phyloP scores from a whole-genome alignment of 2,888 invertebrate species.

The Perizoma affinitatum region DNA sequence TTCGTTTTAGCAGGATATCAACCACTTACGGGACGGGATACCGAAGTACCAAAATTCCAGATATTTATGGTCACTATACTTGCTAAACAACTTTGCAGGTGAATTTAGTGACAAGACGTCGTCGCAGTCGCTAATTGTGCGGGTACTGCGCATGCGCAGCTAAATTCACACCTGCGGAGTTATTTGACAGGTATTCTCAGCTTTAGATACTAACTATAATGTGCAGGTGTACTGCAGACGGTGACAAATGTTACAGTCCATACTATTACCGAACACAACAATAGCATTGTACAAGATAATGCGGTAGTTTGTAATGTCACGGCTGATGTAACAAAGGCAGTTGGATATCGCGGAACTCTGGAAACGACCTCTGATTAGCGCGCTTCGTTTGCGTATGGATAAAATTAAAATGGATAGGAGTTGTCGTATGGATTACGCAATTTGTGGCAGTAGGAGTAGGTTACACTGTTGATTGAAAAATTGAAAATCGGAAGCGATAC shows the following conservation, averaged over 20 bases:
- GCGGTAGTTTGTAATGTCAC: conserved; percentile 61
- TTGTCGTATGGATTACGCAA: neutral
- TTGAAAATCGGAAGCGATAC: no score
- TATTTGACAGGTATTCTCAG: neutral
- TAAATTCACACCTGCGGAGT: conserved; percentile 4
- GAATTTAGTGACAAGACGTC: no score
- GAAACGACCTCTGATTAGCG: conserved; percentile 59
- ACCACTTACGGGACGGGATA: conserved; percentile 19
- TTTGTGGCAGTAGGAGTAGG: neutral
- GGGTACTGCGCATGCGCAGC: no score
- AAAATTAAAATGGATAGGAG: conserved; percentile 7
- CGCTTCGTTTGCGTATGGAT: conserved; percentile 31
- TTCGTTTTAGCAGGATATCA: conserved; percentile 31
- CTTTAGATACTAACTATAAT: conserved; percentile 13
- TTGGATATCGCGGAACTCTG: conserved; percentile 60
- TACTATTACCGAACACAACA: conserved; percentile 52
- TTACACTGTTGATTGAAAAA: no score
- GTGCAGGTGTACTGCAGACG: conserved; percentile 9
- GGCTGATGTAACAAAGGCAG: conserved; percentile 61
- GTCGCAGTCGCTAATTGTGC: no score
- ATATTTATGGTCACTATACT: conserved; percentile 1
- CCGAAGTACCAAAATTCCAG: conserved; percentile 7
- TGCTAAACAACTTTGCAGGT: neutral
- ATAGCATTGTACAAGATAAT: conserved; percentile 47
- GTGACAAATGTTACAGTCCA: conserved; percentile 18